Evolutionary conservation across 1,140 invertebrate species (phyloP), one percentile per base, ranked within the genome.

Genomic region (Frieseomelitta varia): DNA sequence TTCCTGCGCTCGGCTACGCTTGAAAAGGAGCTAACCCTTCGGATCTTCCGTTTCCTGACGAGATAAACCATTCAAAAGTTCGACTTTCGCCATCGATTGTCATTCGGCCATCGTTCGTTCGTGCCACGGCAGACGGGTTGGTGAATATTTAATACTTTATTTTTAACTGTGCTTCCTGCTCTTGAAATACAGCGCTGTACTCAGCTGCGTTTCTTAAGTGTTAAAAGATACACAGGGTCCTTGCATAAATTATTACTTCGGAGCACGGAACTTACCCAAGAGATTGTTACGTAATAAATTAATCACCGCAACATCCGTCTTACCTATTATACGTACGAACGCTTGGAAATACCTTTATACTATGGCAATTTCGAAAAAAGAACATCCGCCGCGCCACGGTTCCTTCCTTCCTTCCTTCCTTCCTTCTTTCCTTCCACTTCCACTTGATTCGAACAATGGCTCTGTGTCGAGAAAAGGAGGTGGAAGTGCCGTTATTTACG

Each of bases 391-490:
- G 63, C 58, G 27, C 6, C 30, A 27, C 39, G 39, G 39, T n/a
- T 24, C 51, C 39, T 80, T 39, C 27, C 53, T 58, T 17, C 8
- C 58, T n/a, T 47, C 39, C 39, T 47, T 47, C 39, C 39, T 55
- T 15, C 51, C 11, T 15, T 15, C 53, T 15, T 17, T 55, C 14
- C 14, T 17, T 55, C 53, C 15, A 19, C 63, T 27, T 63, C 67
- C 51, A 82, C 81, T 88, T 85, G 56, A 81, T 24, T 53, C 80
- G 85, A 85, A 85, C 84, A 78, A 88, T 84, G 79, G 27, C 73
- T 80, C 80, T 68, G 84, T 88, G 84, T 79, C 65, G 27, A 14
- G n/a, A 21, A 30, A 61, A 21, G 63, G 67, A 76, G 75, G 53
- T 61, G 77, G 34, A 47, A 47, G 39, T 47, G 39, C n/a, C 34